Conservation (phyloP, 2,888 invertebrate genomes). For the Phaedon cochleariae region DNA sequence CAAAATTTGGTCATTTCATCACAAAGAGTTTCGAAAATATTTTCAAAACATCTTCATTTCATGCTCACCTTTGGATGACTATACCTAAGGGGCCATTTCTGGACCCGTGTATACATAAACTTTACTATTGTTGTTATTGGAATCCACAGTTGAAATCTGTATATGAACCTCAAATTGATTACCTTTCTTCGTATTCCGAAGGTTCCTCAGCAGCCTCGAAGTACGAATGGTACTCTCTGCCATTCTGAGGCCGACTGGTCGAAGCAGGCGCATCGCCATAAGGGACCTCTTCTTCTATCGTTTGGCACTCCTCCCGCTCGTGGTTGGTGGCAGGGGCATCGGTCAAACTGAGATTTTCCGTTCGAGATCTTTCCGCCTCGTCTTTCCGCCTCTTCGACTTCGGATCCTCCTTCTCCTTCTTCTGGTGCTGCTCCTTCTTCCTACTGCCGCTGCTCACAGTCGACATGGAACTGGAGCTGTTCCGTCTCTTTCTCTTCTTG, state of each 20-base stretch:
- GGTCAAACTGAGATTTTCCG: constrained; percentile 51
- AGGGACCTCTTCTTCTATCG: constrained; percentile 12
- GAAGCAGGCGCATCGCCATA: constrained; percentile 28
- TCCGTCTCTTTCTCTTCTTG: constrained; percentile 60
- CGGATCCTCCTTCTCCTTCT: constrained; percentile 48
- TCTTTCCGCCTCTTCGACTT: constrained; percentile 58
- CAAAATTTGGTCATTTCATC: too few species aligned
- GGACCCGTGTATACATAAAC: too few species aligned
- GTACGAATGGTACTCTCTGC: constrained; percentile 72
- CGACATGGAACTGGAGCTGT: constrained; percentile 60
- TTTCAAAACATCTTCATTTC: too few species aligned
- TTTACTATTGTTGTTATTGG: too few species aligned
- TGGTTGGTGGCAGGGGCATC: constrained; percentile 70
- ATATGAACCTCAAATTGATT: too few species aligned
- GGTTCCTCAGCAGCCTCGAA: constrained; percentile 72
- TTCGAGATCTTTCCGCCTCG: constrained; percentile 55
- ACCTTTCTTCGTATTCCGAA: constrained; percentile 72
- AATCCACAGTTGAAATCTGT: too few species aligned
- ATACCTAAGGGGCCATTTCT: too few species aligned
- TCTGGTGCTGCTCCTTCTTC: constrained; percentile 46
- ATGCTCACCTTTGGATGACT: too few species aligned
- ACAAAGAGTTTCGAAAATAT: too few species aligned
- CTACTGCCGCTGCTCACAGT: constrained; percentile 53
- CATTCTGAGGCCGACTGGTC: constrained; percentile 38
- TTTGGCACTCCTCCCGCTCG: constrained; percentile 66